Evolutionary conservation across 2,888 invertebrate species (phyloP).

Genomic region (Caenorhabditis drosophilae): DNA sequence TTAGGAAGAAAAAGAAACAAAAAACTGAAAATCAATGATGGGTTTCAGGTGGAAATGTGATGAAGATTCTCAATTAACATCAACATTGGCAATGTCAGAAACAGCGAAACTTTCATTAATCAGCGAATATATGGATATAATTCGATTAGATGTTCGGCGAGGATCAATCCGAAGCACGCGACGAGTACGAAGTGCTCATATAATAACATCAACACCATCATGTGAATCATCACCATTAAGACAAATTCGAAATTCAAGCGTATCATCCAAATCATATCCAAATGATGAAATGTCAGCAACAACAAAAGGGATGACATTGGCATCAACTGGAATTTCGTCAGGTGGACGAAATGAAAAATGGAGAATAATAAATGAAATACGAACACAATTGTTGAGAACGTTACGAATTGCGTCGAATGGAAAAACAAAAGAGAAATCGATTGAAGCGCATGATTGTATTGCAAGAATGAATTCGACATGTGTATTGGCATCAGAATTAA

Average conservation of each 20-base stretch:
- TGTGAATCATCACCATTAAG: not conserved
- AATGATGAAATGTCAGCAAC: conserved; percentile 6
- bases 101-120: conserved; percentile 53
- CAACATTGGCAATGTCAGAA: conserved; percentile 44
- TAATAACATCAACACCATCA: conserved; percentile 14
- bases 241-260: not conserved
- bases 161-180: conserved; percentile 40
- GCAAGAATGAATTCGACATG: conserved; percentile 54
- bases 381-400: conserved; percentile 43
- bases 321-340: conserved; percentile 27
- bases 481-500: conserved; percentile 59
- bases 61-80: conserved; percentile 49
- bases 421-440: conserved; percentile 40
- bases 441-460: conserved; percentile 50
- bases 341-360: conserved; percentile 42
- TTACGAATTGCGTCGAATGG: conserved; percentile 29
- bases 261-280: not conserved
- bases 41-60: conserved; percentile 51
- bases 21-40: not conserved
- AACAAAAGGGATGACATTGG: conserved; percentile 37
- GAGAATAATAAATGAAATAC: conserved; percentile 50
- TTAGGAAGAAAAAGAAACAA: not conserved
- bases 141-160: conserved; percentile 56
- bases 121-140: conserved; percentile 64
- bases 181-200: conserved; percentile 38